Percentiles rank a stretch among this genome's conserved stretches.
Evolutionary conservation across 1,140 invertebrate species (phyloP).

Genomic region (Vanessa atalanta): DNA sequence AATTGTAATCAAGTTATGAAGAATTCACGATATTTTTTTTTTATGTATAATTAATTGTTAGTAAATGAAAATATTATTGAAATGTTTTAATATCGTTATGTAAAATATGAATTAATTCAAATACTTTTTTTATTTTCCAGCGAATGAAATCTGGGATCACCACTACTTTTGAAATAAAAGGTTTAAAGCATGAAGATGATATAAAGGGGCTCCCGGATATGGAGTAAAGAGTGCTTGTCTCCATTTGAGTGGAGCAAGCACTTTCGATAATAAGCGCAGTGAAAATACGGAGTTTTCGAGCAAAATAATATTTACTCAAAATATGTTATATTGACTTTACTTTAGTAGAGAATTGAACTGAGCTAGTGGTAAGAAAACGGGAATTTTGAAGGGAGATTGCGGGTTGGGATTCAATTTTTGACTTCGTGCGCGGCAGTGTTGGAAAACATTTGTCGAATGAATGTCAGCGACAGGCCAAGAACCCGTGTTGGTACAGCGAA

Average conservation of each 20-base stretch:
- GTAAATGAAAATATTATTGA: not conserved
- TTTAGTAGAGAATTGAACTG: no score
- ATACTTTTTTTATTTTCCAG: not conserved
- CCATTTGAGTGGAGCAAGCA: conserved; percentile 22
- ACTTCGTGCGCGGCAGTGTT: no score
- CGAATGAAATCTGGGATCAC: not conserved
- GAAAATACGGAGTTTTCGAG: conserved; percentile 20
- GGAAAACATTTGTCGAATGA: no score
- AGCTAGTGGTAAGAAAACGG: no score
- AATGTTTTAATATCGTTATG: not conserved
- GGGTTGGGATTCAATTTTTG: no score
- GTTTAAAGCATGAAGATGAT: conserved; percentile 31
- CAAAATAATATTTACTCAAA: not conserved
- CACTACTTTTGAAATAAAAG: conserved; percentile 20
- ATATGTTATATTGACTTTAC: no score
- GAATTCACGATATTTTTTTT: no score
- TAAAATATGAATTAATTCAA: not conserved
- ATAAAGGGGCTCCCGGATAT: conserved; percentile 30
- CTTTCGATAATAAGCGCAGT: conserved; percentile 31
- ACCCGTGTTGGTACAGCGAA: no score
- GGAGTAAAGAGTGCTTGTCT: conserved; percentile 28
- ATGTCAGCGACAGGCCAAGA: no score
- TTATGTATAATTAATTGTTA: not conserved
- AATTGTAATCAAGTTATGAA: not conserved
- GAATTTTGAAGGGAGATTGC: no score